Evolutionary conservation across 2,113 vertebrate species (phyloP).

Genomic region (Corythornis cristatus): DNA sequence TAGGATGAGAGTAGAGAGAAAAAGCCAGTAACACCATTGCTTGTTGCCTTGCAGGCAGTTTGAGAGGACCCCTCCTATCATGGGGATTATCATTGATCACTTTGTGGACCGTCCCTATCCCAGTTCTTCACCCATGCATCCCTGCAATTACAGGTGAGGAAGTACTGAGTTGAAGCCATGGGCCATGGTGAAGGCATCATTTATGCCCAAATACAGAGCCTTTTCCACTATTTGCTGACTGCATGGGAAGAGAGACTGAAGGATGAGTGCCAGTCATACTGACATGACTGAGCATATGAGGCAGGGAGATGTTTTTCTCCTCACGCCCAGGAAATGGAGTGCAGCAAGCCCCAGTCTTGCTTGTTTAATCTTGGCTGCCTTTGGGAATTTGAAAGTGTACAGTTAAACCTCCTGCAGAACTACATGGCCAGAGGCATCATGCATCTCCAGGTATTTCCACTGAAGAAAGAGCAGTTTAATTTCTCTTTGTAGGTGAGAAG

Average conservation of each 20-base stretch:
- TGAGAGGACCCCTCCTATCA: constrained; percentile 94
- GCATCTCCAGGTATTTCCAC: background rate
- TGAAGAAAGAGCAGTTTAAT: background rate
- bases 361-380: background rate
- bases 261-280: background rate
- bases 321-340: background rate
- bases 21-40: constrained; percentile 64
- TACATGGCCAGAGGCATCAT: background rate
- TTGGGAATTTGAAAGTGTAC: background rate
- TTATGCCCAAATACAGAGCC: constrained; percentile 34
- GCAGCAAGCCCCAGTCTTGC: background rate
- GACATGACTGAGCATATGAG: background rate
- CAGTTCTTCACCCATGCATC: constrained; percentile 91
- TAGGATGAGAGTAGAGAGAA: constrained; percentile 10
- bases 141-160: constrained; percentile 97
- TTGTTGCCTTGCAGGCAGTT: constrained; percentile 89
- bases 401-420: background rate
- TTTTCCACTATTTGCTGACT: background rate
- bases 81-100: constrained; percentile 99
- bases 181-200: constrained; percentile 24
- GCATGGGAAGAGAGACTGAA: constrained; percentile 1
- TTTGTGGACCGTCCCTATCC: constrained; percentile 94
- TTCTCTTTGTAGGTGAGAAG: background rate
- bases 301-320: background rate
- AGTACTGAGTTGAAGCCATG: constrained; percentile 8